Base-by-base conservation (phyloP, 2,888 invertebrate species). In the Mesorhabditis sp. region DNA sequence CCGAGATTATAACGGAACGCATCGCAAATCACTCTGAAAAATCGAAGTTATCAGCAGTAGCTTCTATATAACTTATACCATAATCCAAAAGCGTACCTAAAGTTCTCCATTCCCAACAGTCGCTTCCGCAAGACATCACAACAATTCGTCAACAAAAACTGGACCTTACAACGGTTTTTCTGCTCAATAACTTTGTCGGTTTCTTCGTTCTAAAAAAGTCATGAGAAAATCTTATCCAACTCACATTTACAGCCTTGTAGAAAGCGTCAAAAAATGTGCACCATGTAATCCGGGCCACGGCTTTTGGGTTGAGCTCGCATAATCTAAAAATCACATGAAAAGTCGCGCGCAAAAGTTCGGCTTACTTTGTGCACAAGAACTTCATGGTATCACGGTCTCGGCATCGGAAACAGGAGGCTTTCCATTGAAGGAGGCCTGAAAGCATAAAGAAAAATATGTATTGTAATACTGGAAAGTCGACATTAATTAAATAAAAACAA, bases 341-440 rank as follows among this genome's bases (percentile, higher is more conserved):
- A 28, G 28, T 28, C 28, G 28, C 28, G 28, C 28, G 28, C 28
- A 50, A 50, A n/a, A 10, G 10, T 50, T 50, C 58, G 7, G n/a
- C 58, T n/a, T n/a, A 50, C 58, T 50, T 50, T 50, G 10, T n/a
- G 62, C 78, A 80, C 15, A 80, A 67, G 66, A 77, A 80, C n/a
- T 66, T 67, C 65, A 80, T 74, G 4, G 78, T 75, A 13, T 72
- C 68, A 15, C 74, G 73, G 63, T 76, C 75, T 13, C 78, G 62
- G 4, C 74, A 69, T 7, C 77, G 73, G 50, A 76, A 76, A 66
- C 75, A 76, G 70, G 77, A 65, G 6, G 75, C 70, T 42, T 76
- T 65, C 80, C 78, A 78, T 66, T 78, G 78, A 6, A 78, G 73
- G 28, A 80, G 67, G 5, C 77, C 78, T 71, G 50, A n/a, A 67